A percentile compares a stretch with the other conserved stretches of the same genome.
These are phyloP conservation scores for Jordanella pulchra DNA, from an alignment of 2,797 vertebrate genomes.

Conservation along the genomic window DNA sequence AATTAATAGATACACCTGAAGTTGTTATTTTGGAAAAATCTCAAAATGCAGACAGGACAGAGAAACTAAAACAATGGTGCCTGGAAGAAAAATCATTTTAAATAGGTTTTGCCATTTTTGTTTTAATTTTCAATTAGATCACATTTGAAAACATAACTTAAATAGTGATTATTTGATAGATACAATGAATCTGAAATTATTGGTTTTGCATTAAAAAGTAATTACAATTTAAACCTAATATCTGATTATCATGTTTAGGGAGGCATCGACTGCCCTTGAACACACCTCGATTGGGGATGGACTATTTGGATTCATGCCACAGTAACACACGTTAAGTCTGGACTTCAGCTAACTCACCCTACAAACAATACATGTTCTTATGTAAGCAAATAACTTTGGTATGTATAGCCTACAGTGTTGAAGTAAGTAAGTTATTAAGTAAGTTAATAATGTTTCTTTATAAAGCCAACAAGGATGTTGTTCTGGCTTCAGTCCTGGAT, in stretches of 20 bases:
- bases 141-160: background rate
- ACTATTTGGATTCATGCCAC: background rate
- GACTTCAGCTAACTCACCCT: too few species aligned
- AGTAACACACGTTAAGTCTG: background rate
- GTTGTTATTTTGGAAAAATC: constrained; percentile 30
- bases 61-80: constrained; percentile 24
- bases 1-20: constrained; percentile 20
- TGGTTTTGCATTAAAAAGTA: background rate
- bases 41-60: constrained; percentile 47
- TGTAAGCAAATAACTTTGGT: background rate
- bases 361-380: background rate
- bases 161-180: too few species aligned
- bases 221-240: background rate
- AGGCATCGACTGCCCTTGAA: background rate
- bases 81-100: too few species aligned
- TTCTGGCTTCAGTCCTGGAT: too few species aligned
- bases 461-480: too few species aligned
- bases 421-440: too few species aligned
- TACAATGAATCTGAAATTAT: too few species aligned
- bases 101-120: too few species aligned
- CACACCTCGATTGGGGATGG: background rate
- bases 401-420: too few species aligned
- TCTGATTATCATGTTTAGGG: background rate
- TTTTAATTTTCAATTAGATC: too few species aligned
- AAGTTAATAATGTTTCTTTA: too few species aligned